These are phyloP conservation scores for Lasius platythorax DNA, from an alignment of 2,888 invertebrate species.

Conservation along the genomic window DNA sequence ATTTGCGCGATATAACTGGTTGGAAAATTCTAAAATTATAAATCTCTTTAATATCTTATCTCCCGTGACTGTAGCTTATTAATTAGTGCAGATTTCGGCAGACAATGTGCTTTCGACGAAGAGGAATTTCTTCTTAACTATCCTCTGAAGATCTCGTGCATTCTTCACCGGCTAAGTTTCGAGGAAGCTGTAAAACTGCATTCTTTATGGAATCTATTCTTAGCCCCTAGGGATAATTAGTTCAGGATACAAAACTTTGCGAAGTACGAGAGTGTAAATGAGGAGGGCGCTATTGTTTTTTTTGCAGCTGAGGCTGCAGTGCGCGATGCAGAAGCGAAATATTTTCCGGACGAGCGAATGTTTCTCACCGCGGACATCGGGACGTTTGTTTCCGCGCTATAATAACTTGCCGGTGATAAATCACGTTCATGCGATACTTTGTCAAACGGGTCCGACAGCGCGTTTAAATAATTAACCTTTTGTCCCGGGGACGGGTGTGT, in stretches of 20 bases:
- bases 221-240: constrained; percentile 44
- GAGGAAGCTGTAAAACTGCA: constrained; percentile 34
- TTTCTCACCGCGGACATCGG: constrained; percentile 55
- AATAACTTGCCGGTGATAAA: constrained; percentile 55
- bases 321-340: constrained; percentile 54
- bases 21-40: not conserved
- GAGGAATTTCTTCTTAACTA: constrained; percentile 28
- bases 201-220: constrained; percentile 45
- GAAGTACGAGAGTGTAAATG: constrained; percentile 16
- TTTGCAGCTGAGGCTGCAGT: constrained; percentile 2
- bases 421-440: constrained; percentile 59
- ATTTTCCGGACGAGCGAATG: constrained; percentile 64
- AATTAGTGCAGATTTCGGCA: constrained; percentile 33
- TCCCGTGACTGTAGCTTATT: not conserved
- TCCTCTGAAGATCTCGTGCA: constrained; percentile 10
- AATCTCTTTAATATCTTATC: not conserved
- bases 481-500: constrained; percentile 38
- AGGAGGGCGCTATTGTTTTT: not conserved
- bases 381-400: constrained; percentile 60
- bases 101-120: constrained; percentile 24
- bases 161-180: constrained; percentile 26
- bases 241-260: constrained; percentile 40
- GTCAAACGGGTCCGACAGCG: constrained; percentile 60
- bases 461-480: constrained; percentile 70
- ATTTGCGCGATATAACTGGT: not conserved